A percentile compares a stretch with the other conserved stretches of the same genome.
These are phyloP conservation scores for Platyscapa corneri DNA, from an alignment of 1,140 invertebrate species.

Conservation along the genomic window DNA sequence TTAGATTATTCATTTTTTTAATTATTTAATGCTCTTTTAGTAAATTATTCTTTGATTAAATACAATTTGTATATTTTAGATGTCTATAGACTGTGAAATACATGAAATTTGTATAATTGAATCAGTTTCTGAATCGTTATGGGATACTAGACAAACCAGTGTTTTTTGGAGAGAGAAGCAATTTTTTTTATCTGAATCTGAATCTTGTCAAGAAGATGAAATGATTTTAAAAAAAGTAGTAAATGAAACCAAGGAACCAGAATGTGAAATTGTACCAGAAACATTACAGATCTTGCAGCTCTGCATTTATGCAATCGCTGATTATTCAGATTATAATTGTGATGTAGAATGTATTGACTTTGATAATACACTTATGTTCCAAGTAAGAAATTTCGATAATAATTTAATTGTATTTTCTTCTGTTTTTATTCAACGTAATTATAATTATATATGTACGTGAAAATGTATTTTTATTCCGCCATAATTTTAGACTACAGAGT, in stretches of 20 bases:
- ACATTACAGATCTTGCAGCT: conserved; percentile 55
- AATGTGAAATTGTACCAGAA: conserved; percentile 53
- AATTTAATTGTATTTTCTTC: too few relatives aligned
- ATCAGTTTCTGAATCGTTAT: conserved; percentile 36
- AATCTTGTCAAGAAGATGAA: conserved; percentile 10
- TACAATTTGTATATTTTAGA: conserved; percentile 50
- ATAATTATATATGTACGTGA: too few relatives aligned
- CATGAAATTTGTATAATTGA: conserved; percentile 52
- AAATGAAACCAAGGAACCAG: conserved; percentile 55
- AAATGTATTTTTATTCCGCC: too few relatives aligned
- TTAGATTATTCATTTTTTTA: too few relatives aligned
- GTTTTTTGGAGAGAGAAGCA: conserved; percentile 55
- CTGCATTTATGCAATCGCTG: conserved; percentile 56
- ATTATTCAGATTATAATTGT: conserved; percentile 60
- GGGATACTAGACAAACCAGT: conserved; percentile 61
- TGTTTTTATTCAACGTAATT: too few relatives aligned
- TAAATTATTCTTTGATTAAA: too few relatives aligned
- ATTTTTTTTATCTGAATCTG: not conserved
- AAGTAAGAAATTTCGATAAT: conserved; percentile 53
- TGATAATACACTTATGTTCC: conserved; percentile 64
- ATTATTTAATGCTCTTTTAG: too few relatives aligned
- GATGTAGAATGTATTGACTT: conserved; percentile 59
- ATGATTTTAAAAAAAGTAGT: conserved; percentile 52
- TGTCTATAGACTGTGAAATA: conserved; percentile 56
- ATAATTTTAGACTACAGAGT: conserved; percentile 53